Conservation (phyloP, 2,888 invertebrate species). For the Cheilosia vernalis region DNA sequence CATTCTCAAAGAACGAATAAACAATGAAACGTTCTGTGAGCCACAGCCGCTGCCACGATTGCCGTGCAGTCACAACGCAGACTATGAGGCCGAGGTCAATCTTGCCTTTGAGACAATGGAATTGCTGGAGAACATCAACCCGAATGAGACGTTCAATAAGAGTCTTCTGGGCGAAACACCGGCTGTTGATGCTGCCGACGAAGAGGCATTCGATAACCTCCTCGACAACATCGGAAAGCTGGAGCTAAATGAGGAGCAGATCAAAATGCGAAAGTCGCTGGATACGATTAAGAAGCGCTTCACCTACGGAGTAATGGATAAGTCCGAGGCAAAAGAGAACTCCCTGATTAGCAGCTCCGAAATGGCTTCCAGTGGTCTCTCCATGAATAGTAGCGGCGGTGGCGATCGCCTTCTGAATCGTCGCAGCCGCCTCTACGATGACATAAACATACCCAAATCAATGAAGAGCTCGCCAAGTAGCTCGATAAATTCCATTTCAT, state of each 20-base stretch:
- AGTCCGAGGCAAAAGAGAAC: constrained; percentile 60
- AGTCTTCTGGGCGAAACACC: constrained; percentile 61
- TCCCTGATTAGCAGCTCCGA: constrained; percentile 53
- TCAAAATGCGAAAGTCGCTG: constrained; percentile 82
- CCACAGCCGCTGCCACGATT: constrained; percentile 27
- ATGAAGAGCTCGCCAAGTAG: constrained; percentile 63
- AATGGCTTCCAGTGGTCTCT: constrained; percentile 58
- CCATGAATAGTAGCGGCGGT: constrained; percentile 73
- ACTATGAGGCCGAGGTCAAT: constrained; percentile 62
- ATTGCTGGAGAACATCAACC: constrained; percentile 79
- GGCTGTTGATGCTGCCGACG: constrained; percentile 79
- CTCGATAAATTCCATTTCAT: constrained; percentile 78
- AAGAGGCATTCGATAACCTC: constrained; percentile 82
- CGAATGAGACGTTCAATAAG: constrained; percentile 79
- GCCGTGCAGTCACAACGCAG: constrained; percentile 52
- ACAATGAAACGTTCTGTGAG: constrained; percentile 58
- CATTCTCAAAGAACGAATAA: constrained; percentile 57
- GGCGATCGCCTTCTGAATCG: constrained; percentile 81
- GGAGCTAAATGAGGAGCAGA: constrained; percentile 80
- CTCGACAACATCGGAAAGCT: constrained; percentile 80
- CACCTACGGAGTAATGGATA: constrained; percentile 72
- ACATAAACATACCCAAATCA: constrained; percentile 79
- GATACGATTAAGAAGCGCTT: constrained; percentile 82
- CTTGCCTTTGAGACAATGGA: constrained; percentile 78
- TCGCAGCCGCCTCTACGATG: constrained; percentile 82